Percentiles rank a stretch among this genome's conserved stretches.
These are phyloP conservation scores for Elanus axillaris DNA, from an alignment of 2,113 vertebrate genomes.

Conservation along the genomic window DNA sequence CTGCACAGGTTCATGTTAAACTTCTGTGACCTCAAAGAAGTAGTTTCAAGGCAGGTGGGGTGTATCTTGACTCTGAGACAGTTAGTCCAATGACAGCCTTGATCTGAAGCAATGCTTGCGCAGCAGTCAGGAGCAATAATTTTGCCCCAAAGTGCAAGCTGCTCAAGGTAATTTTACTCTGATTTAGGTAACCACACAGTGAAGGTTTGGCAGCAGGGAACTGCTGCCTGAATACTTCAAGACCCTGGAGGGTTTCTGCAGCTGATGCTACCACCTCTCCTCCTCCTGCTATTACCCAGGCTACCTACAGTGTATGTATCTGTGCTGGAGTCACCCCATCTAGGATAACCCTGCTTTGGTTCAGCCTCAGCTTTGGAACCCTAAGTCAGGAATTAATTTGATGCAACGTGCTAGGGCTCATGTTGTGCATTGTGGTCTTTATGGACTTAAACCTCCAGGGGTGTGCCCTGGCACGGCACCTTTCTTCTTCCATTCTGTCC, in stretches of 20 bases:
- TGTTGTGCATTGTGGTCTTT: background rate
- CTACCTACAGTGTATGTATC: background rate
- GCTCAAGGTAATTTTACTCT: background rate
- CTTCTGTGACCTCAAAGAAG: background rate
- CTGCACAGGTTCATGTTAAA: background rate
- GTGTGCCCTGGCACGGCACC: rapidly evolving
- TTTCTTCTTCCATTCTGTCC: background rate
- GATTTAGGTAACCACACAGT: background rate
- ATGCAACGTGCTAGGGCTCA: background rate
- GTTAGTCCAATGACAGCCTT: background rate
- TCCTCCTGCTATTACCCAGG: background rate
- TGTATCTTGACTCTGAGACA: background rate
- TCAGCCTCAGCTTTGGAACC: background rate
- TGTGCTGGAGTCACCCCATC: background rate
- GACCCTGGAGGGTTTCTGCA: background rate
- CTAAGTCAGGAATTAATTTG: background rate
- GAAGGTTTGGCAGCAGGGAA: background rate
- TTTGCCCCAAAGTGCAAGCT: background rate
- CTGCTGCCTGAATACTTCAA: background rate
- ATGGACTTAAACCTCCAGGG: background rate
- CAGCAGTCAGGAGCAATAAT: background rate
- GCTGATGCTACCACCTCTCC: background rate
- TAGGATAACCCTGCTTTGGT: background rate
- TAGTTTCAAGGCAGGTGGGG: background rate
- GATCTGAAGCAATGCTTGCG: background rate